A percentile compares a stretch with the other conserved stretches of the same genome.
Conservation (phyloP, 2,888 invertebrate species). For the Malthinus flaveolus region DNA sequence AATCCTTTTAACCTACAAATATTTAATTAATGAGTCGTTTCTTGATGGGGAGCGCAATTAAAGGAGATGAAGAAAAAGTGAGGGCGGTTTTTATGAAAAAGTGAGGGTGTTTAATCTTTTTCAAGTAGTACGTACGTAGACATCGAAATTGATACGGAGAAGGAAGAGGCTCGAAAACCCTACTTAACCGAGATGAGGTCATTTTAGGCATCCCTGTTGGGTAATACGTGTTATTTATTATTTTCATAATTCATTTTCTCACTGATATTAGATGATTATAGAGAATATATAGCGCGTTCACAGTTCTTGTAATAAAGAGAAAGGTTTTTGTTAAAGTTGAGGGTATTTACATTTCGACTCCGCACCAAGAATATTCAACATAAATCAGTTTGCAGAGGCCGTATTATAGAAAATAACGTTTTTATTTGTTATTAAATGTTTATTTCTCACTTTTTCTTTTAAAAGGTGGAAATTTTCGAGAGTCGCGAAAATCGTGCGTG, state of each 20-base stretch:
- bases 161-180: constrained; percentile 11
- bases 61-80: not conserved
- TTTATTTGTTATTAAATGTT: too few species aligned
- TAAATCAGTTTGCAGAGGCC: too few species aligned
- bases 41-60: too few species aligned
- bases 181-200: constrained; percentile 23
- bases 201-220: constrained; percentile 24
- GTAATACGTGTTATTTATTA: constrained; percentile 24
- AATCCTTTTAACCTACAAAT: too few species aligned
- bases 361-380: too few species aligned
- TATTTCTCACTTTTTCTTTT: too few species aligned
- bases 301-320: constrained; percentile 4
- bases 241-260: constrained; percentile 22
- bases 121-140: constrained; percentile 5
- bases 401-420: too few species aligned
- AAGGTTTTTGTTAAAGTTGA: not conserved
- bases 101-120: not conserved
- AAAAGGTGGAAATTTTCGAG: too few species aligned
- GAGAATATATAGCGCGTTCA: constrained; percentile 8
- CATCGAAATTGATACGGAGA: constrained; percentile 10
- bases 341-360: too few species aligned
- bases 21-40: not conserved
- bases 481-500: too few species aligned
- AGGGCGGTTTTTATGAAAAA: not conserved
- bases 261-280: constrained; percentile 12